Base-by-base conservation (phyloP, 2,797 vertebrate species). In the Poecilia wingei region DNA sequence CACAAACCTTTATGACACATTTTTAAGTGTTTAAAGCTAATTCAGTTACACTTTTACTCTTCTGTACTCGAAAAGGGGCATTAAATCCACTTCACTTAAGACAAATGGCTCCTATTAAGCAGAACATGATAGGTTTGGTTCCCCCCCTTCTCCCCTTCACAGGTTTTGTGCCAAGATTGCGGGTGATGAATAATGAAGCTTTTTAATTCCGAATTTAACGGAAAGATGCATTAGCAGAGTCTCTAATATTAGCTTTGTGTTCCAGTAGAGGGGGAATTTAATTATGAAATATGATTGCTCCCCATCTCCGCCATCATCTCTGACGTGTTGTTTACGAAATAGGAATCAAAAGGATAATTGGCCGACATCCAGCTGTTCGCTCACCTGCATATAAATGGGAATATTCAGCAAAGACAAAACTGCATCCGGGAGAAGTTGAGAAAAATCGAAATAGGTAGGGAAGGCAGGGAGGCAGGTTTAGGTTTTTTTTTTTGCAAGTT, bases 241-340 rank as follows among this genome's bases (percentile, higher is more conserved):
- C 81, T 87, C 74, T 81, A 86, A 90, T 85, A 91, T 92, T 91
- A 88, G 84, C 39, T n/a, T 66, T 76, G 81, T 93, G 92, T 90
- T 90, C 89, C 80, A 1, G 90, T 87, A 88, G 88, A 89, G 74
- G 86, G 79, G 39, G 75, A 82, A 88, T 88, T 89, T 94, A 92
- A 95, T 94, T 92, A 93, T 86, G 83, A 77, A 86, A 89, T 82
- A 76, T 87, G 84, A 92, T 93, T 94, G 83, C 89, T 83, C 86
- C 81, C 87, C 88, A 78, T 93, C 90, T 87, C 87, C 78, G 45
- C 84, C 87, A 90, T 91, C 89, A 87, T 88, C 90, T 91, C 87
- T 93, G 92, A 94, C 91, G 88, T 88, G 83, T 89, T 94, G 91
- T 94, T 94, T 94, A 92, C 10, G 57, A 93, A 94, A 93, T 86